Evolutionary conservation across 2,113 vertebrate species (phyloP).

Genomic region (Rhinoderma darwinii): DNA sequence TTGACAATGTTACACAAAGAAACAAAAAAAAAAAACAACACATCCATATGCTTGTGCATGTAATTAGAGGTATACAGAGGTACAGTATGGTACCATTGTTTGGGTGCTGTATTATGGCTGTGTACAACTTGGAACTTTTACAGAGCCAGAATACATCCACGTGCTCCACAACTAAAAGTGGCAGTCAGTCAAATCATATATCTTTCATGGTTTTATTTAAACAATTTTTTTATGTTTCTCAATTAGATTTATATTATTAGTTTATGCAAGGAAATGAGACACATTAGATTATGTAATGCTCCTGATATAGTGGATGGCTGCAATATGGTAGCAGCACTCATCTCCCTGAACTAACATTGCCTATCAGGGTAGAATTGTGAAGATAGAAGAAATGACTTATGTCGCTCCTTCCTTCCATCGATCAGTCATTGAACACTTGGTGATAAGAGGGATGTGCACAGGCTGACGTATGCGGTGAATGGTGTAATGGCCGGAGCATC

Average conservation of each 20-base stretch:
- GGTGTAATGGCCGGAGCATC: background rate
- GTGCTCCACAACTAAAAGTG: background rate
- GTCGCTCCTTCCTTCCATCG: conserved; percentile 12
- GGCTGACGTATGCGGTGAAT: background rate
- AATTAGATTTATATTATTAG: background rate
- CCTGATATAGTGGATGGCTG: background rate
- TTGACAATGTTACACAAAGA: too few relatives aligned
- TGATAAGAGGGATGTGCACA: background rate
- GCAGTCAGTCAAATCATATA: background rate
- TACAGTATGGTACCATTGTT: too few relatives aligned
- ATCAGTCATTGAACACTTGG: background rate
- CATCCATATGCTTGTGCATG: too few relatives aligned
- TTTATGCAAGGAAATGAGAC: background rate
- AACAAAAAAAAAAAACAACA: too few relatives aligned
- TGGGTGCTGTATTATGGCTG: background rate
- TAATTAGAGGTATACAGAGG: too few relatives aligned
- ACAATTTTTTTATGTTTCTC: background rate
- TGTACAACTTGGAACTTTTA: background rate
- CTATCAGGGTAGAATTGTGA: background rate
- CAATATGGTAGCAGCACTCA: background rate
- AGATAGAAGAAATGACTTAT: conserved; percentile 15
- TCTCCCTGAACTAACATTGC: background rate
- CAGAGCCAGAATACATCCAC: background rate
- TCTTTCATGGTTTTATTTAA: background rate
- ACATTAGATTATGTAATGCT: background rate